Conservation (phyloP, 2,113 vertebrate genomes). For the Elaphurus davidianus region DNA sequence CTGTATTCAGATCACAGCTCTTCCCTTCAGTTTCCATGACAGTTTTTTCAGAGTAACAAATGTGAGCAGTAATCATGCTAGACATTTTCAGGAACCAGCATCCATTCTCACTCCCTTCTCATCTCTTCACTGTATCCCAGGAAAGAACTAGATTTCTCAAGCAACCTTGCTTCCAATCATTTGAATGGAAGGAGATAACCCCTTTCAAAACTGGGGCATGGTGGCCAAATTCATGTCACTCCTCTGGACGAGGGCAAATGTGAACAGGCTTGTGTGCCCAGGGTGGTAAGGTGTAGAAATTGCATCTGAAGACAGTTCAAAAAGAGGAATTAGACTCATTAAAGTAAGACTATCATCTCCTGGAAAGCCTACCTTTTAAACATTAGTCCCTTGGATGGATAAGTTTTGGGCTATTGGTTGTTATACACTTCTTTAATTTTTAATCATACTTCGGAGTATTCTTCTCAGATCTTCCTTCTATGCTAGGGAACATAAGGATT, state of each 20-base stretch:
- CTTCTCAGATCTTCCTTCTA: not conserved
- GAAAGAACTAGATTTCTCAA: not conserved
- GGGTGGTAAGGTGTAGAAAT: not conserved
- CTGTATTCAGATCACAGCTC: not conserved
- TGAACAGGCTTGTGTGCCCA: not conserved
- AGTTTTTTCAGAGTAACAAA: not conserved
- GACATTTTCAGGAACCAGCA: not conserved
- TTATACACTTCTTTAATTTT: not conserved
- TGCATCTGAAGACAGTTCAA: not conserved
- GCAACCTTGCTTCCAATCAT: not conserved
- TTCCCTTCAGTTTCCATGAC: not conserved
- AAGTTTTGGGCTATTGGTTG: not conserved
- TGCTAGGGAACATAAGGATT: not conserved
- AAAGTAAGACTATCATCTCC: not conserved
- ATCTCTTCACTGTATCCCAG: not conserved
- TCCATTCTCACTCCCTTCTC: not conserved
- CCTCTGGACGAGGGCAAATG: not conserved
- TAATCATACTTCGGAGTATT: not conserved
- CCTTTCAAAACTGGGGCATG: not conserved
- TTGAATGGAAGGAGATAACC: not conserved
- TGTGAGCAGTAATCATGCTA: not conserved
- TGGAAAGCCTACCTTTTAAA: not conserved
- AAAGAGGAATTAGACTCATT: not conserved
- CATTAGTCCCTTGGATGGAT: not conserved
- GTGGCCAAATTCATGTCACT: too few relatives aligned